A percentile compares a stretch with the other conserved stretches of the same genome.
Conservation (phyloP, 1,140 invertebrate species). For the Tetramorium alpestre region DNA sequence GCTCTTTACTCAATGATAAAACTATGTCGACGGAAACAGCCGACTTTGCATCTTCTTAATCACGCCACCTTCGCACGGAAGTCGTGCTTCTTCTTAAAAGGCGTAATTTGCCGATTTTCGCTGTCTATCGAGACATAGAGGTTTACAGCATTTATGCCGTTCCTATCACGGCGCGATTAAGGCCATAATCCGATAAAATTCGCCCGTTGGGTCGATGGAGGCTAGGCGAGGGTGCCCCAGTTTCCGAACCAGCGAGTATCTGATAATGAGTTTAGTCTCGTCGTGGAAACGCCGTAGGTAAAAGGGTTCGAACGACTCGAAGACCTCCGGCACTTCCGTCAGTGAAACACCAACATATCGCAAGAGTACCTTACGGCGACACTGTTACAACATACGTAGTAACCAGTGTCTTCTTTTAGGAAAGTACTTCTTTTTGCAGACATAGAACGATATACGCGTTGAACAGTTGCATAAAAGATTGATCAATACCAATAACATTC, state of each 20-base stretch:
- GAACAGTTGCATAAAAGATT: background rate
- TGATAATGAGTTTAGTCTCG: conserved; percentile 63
- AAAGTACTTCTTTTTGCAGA: background rate
- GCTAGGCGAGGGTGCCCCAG: conserved; percentile 49
- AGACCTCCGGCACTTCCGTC: conserved; percentile 17
- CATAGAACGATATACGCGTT: background rate
- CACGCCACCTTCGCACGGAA: background rate
- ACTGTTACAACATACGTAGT: background rate
- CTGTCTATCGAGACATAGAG: conserved; percentile 28
- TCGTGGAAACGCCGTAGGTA: conserved; percentile 35
- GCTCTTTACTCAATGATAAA: conserved; percentile 20
- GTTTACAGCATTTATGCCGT: conserved; percentile 42
- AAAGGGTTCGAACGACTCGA: conserved; percentile 53
- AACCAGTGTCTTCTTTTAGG: background rate
- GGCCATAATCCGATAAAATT: conserved; percentile 63
- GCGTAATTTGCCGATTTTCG: conserved; percentile 35
- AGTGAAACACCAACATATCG: conserved; percentile 26
- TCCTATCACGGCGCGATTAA: conserved; percentile 59
- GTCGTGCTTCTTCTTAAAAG: conserved; percentile 30
- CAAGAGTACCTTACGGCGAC: background rate
- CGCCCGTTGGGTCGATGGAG: conserved; percentile 54
- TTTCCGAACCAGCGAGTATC: conserved; percentile 65
- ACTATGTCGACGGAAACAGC: background rate
- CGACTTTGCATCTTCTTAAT: conserved; percentile 22
- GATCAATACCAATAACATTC: background rate